These are phyloP conservation scores for Raphicerus campestris DNA, from an alignment of 2,113 vertebrate species.

Conservation along the genomic window DNA sequence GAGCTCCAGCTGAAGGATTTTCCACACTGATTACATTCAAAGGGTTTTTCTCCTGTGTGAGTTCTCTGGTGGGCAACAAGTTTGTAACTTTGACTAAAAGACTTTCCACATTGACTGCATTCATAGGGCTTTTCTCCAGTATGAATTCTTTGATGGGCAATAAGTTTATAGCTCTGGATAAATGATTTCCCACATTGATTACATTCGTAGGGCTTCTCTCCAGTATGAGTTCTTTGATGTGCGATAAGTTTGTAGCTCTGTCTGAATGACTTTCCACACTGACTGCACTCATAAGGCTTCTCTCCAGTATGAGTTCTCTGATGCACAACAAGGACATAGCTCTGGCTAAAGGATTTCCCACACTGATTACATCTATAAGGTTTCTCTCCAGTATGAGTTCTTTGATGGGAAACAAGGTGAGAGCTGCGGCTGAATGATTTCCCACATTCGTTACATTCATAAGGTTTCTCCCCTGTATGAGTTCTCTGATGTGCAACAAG, in stretches of 20 bases:
- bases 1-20: conserved; percentile 72
- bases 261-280: conserved; percentile 83
- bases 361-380: conserved; percentile 70
- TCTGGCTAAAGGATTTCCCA: conserved; percentile 71
- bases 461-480: conserved; percentile 71
- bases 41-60: conserved; percentile 70
- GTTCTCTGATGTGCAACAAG: conserved; percentile 69
- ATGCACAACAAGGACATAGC: conserved; percentile 67
- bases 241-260: conserved; percentile 88
- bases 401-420: conserved; percentile 65
- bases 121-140: conserved; percentile 66
- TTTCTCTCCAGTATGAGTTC: conserved; percentile 68
- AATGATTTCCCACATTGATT: conserved; percentile 83
- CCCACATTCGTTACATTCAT: conserved; percentile 66
- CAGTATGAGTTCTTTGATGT: conserved; percentile 66
- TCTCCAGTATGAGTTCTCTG: conserved; percentile 72
- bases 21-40: conserved; percentile 68
- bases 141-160: conserved; percentile 64
- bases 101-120: conserved; percentile 57
- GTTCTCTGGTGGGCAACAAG: conserved; percentile 58
- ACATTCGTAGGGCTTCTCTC: conserved; percentile 76
- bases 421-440: conserved; percentile 70
- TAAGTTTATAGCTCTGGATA: conserved; percentile 66
- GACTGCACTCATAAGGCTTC: conserved; percentile 61
- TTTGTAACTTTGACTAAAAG: conserved; percentile 60